Evolutionary conservation across 2,888 invertebrate species (phyloP).

Genomic region (Merodon equestris): DNA sequence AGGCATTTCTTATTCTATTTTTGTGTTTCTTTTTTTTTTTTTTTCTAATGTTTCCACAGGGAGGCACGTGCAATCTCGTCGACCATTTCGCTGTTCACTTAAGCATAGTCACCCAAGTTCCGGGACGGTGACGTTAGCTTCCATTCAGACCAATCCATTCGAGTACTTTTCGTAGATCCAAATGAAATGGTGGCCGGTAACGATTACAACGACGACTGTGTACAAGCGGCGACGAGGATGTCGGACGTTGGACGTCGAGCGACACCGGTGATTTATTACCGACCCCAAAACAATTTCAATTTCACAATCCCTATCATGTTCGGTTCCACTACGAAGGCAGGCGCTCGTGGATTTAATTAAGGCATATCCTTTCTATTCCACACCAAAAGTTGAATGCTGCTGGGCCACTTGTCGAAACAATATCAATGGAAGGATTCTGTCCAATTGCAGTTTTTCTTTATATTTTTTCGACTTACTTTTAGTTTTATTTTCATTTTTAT

Average conservation of each 20-base stretch:
- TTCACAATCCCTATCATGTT: conserved; percentile 63
- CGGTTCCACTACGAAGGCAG: conserved; percentile 34
- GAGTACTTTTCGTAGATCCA: conserved; percentile 35
- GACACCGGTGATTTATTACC: conserved; percentile 65
- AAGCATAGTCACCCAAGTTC: conserved; percentile 59
- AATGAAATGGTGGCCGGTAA: conserved; percentile 20
- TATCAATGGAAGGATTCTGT: conserved; percentile 53
- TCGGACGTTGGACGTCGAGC: conserved; percentile 13
- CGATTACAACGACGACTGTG: conserved; percentile 12
- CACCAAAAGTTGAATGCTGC: conserved; percentile 32
- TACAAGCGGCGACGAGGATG: conserved; percentile 14
- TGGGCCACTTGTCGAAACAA: conserved; percentile 46
- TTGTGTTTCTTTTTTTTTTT: conserved; percentile 1
- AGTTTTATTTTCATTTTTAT: conserved; percentile 8
- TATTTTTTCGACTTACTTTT: too few relatives aligned
- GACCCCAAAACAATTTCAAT: conserved; percentile 68
- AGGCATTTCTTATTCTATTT: conserved; percentile 15
- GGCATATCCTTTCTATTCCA: conserved; percentile 50
- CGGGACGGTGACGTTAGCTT: conserved; percentile 36
- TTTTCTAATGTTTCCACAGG: too few relatives aligned
- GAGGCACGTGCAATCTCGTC: conserved; percentile 49
- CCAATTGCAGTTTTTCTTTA: conserved; percentile 25
- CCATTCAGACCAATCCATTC: conserved; percentile 3
- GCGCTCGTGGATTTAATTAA: conserved; percentile 64
- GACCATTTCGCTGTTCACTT: conserved; percentile 63